A percentile compares a stretch with the other conserved stretches of the same genome.
These are phyloP conservation scores for Geotrupes spiniger DNA, from an alignment of 2,888 invertebrate genomes.

Conservation along the genomic window DNA sequence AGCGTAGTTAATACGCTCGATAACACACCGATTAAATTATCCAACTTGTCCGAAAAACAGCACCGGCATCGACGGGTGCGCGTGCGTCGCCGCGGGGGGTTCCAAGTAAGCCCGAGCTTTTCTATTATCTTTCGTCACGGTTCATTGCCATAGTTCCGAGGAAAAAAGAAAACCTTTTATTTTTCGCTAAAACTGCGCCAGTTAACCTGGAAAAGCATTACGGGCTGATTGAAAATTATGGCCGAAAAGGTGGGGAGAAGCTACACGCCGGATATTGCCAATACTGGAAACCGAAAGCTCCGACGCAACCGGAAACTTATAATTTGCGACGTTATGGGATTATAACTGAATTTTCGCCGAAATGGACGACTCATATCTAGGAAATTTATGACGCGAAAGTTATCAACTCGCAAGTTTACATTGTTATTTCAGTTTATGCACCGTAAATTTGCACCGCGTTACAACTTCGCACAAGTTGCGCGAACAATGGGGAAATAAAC, in stretches of 20 bases:
- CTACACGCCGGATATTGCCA: slow-evolving; percentile 22
- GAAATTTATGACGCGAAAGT: slow-evolving; percentile 17
- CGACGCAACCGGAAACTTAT: slow-evolving; percentile 22
- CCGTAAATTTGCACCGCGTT: slow-evolving; percentile 12
- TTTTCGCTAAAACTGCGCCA: slow-evolving; percentile 14
- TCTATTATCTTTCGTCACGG: slow-evolving; percentile 14
- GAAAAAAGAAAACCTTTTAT: slow-evolving; percentile 10
- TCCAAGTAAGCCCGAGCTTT: slow-evolving; percentile 8
- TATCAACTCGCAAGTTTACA: slow-evolving; percentile 18
- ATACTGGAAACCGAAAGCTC: slow-evolving; percentile 22
- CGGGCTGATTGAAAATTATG: slow-evolving; percentile 19
- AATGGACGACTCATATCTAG: slow-evolving; percentile 10
- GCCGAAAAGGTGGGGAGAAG: slow-evolving; percentile 9
- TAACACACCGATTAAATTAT: slow-evolving; percentile 21
- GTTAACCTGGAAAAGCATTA: slow-evolving; percentile 11
- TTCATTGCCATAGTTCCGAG: slow-evolving; percentile 10
- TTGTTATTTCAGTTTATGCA: slow-evolving; percentile 16
- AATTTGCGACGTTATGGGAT: slow-evolving; percentile 24
- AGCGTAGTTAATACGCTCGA: slow-evolving; percentile 1
- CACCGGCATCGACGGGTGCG: slow-evolving; percentile 7
- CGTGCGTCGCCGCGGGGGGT: slow-evolving; percentile 1
- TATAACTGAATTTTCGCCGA: slow-evolving; percentile 21
- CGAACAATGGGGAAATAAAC: neutral
- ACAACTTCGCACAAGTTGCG: neutral
- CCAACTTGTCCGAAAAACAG: slow-evolving; percentile 16